Evolutionary conservation across 2,113 vertebrate genomes (phyloP).

Genomic region (Pseudorasbora parva): DNA sequence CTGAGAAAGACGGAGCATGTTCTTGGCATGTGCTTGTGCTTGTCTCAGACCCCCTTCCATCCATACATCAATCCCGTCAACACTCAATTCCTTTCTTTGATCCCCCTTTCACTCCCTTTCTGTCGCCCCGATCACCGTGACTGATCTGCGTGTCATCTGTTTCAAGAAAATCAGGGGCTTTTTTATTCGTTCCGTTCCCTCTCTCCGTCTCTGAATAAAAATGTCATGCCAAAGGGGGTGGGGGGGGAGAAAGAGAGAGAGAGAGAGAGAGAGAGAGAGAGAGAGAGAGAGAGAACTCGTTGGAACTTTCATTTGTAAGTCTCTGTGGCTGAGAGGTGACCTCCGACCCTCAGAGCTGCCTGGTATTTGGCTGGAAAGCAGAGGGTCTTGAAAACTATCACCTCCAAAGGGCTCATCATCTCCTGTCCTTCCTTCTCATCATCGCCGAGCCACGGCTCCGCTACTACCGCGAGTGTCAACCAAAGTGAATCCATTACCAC

Average conservation of each 20-base stretch:
- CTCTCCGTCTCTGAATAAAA: conserved; percentile 37
- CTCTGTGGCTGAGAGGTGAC: conserved; percentile 35
- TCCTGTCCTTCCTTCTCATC: conserved; percentile 8
- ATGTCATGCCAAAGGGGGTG: conserved; percentile 39
- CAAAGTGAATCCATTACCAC: conserved; percentile 17
- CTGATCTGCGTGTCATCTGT: conserved; percentile 56
- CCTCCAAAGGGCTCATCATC: conserved; percentile 35
- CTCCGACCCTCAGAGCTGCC: conserved; percentile 50
- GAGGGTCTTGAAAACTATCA: conserved; percentile 32
- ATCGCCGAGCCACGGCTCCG: neutral
- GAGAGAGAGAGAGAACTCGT: too few relatives aligned
- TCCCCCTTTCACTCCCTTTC: conserved; percentile 41
- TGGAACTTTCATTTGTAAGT: conserved; percentile 47
- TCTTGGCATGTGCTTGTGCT: conserved; percentile 49
- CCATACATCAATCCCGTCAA: conserved; percentile 54
- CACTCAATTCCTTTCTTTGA: conserved; percentile 55
- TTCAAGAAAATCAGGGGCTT: conserved; percentile 47
- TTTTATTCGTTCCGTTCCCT: neutral
- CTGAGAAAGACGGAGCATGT: conserved; percentile 51
- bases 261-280: too few relatives aligned
- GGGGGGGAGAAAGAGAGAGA: too few relatives aligned
- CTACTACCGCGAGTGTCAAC: neutral
- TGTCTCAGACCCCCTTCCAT: conserved; percentile 46
- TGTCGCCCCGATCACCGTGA: conserved; percentile 52
- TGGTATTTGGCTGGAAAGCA: conserved; percentile 61